Evolutionary conservation across 2,888 invertebrate genomes (phyloP).

Genomic region (Caenorhabditis plicata): DNA sequence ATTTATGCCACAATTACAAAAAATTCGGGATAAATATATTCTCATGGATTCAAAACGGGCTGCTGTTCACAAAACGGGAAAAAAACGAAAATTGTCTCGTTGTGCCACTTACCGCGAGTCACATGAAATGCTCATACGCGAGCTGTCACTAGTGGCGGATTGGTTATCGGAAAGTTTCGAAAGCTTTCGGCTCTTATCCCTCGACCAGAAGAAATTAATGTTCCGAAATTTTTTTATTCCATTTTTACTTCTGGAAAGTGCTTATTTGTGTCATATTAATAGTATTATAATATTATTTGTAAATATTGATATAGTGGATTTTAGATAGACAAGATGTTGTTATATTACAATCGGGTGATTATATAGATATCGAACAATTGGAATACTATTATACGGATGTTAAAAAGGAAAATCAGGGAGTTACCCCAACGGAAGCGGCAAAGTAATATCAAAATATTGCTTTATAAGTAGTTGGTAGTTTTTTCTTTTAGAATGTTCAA

Average conservation of each 20-base stretch:
- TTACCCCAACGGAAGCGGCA: slow-evolving; percentile 3
- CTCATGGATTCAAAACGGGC: too few species aligned
- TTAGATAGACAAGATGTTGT: slow-evolving; percentile 7
- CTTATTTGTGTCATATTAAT: slow-evolving; percentile 17
- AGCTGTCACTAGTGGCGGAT: slow-evolving; percentile 24
- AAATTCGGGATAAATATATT: too few species aligned
- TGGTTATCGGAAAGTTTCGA: slow-evolving; percentile 30
- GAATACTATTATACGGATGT: slow-evolving; percentile 12
- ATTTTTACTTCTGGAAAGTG: slow-evolving; percentile 18
- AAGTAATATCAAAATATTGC: slow-evolving; percentile 9
- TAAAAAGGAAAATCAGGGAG: slow-evolving; percentile 4
- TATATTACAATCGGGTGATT: slow-evolving; percentile 21
- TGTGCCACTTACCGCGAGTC: slow-evolving; percentile 25
- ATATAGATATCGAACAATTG: slow-evolving; percentile 18
- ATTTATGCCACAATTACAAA: too few species aligned
- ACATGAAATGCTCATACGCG: slow-evolving; percentile 5
- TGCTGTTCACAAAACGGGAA: too few species aligned
- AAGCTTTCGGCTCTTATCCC: slow-evolving; percentile 11
- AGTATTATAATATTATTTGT: neutral
- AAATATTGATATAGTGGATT: neutral
- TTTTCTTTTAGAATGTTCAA: slow-evolving; percentile 26
- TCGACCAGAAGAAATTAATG: slow-evolving; percentile 25
- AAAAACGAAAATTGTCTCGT: too few species aligned
- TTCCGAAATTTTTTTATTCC: slow-evolving; percentile 27
- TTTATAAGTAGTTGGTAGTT: slow-evolving; percentile 3